These are phyloP conservation scores for Drosophila testacea DNA, from an alignment of 2,888 invertebrate species.

Conservation along the genomic window DNA sequence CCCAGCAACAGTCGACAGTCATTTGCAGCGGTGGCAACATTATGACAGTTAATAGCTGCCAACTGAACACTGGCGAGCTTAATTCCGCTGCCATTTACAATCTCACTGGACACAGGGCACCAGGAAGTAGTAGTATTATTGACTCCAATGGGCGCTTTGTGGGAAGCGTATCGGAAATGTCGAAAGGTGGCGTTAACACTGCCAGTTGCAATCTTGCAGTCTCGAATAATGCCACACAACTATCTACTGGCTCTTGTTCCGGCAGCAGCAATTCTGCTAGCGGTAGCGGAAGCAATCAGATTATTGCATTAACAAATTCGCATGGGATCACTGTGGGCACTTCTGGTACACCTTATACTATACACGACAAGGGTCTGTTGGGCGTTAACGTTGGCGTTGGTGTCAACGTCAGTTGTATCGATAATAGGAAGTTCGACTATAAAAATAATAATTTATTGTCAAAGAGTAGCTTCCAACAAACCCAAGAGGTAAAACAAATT, in stretches of 20 bases:
- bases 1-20: slow-evolving; percentile 56
- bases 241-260: slow-evolving; percentile 14
- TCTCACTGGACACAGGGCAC: slow-evolving; percentile 46
- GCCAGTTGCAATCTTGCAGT: slow-evolving; percentile 17
- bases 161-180: slow-evolving; percentile 42
- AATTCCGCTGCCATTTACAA: slow-evolving; percentile 63
- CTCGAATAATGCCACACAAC: slow-evolving; percentile 24
- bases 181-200: slow-evolving; percentile 32
- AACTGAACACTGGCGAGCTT: slow-evolving; percentile 52
- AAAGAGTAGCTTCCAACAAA: slow-evolving; percentile 71
- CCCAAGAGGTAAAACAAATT: slow-evolving; percentile 73
- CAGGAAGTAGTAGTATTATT: slow-evolving; percentile 31
- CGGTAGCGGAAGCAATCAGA: slow-evolving; percentile 36
- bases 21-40: slow-evolving; percentile 64
- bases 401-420: slow-evolving; percentile 63
- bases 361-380: slow-evolving; percentile 62
- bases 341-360: slow-evolving; percentile 47
- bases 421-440: slow-evolving; percentile 79
- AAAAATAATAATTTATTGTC: slow-evolving; percentile 76
- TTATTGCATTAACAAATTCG: slow-evolving; percentile 51
- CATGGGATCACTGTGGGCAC: slow-evolving; percentile 52
- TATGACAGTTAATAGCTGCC: slow-evolving; percentile 58
- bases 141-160: slow-evolving; percentile 55
- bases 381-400: slow-evolving; percentile 28
- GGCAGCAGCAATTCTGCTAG: background rate